phyloP scores from a whole-genome alignment of 2,797 vertebrate genomes.

The Poeciliopsis turneri region DNA sequence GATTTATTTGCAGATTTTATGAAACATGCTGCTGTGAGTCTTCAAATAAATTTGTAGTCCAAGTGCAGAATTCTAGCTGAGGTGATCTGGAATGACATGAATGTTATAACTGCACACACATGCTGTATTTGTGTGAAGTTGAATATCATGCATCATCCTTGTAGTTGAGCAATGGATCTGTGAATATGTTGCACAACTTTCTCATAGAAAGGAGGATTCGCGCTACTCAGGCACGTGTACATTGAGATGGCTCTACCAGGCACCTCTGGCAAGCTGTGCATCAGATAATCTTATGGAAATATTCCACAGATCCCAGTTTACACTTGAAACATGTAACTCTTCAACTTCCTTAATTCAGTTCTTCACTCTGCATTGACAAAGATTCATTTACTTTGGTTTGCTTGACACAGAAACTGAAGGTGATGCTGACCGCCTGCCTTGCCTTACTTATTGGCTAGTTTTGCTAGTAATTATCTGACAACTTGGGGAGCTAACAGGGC shows the following conservation, averaged over 20 bases:
- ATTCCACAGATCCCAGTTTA: slow-evolving; percentile 55
- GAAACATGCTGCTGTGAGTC: not conserved
- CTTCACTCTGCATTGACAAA: not conserved
- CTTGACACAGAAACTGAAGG: not conserved
- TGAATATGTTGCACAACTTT: slow-evolving; percentile 27
- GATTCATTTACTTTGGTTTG: not conserved
- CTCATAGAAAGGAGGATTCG: slow-evolving; percentile 11
- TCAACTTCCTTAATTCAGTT: not conserved
- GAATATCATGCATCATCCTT: slow-evolving; percentile 2
- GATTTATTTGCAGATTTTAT: not conserved
- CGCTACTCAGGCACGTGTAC: slow-evolving; percentile 16
- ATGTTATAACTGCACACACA: not conserved
- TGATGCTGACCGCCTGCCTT: not conserved
- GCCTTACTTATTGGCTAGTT: not conserved
- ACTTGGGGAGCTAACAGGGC: not conserved
- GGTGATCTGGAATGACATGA: slow-evolving; percentile 3
- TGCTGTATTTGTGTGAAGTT: not conserved
- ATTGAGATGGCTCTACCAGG: slow-evolving; percentile 68
- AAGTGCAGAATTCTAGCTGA: not conserved
- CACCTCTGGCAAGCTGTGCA: slow-evolving; percentile 54
- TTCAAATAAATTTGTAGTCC: slow-evolving; percentile 12
- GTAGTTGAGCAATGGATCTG: not conserved
- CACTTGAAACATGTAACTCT: slow-evolving; percentile 38
- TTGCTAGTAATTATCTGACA: not conserved
- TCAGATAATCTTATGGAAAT: slow-evolving; percentile 25